Evolutionary conservation across 53 echinoderm and acorn worm species (phyloP).

Genomic region (Glandiceps talaboti): DNA sequence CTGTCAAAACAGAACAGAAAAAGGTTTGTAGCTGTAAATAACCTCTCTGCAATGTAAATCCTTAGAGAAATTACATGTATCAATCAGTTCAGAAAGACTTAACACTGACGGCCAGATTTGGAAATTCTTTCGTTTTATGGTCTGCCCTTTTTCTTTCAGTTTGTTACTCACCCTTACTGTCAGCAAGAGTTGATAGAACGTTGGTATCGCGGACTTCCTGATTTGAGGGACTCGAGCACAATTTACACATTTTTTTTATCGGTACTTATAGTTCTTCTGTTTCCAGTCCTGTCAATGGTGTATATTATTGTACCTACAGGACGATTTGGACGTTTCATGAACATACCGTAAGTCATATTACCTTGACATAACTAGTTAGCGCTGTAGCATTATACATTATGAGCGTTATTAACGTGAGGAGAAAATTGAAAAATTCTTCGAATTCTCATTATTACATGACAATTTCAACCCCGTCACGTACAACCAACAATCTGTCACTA

Average conservation of each 20-base stretch:
- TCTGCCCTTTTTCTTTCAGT: constrained; percentile 43
- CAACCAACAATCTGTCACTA: too few relatives aligned
- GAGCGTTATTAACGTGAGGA: too few relatives aligned
- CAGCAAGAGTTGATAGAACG: constrained; percentile 89
- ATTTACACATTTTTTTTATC: constrained; percentile 36
- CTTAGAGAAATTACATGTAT: too few relatives aligned
- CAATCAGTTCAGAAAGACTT: too few relatives aligned
- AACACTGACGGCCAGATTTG: too few relatives aligned
- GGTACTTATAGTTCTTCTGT: constrained; percentile 60
- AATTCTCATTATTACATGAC: too few relatives aligned
- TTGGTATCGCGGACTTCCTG: constrained; percentile 86
- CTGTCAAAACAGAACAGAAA: constrained; percentile 85
- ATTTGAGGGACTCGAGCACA: constrained; percentile 71
- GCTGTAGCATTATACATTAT: too few relatives aligned
- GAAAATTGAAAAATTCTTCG: too few relatives aligned
- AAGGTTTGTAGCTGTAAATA: too few relatives aligned
- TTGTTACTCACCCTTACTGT: constrained; percentile 90
- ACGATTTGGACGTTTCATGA: constrained; percentile 50
- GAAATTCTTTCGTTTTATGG: too few relatives aligned
- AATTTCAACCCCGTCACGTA: too few relatives aligned
- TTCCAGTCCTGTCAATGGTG: constrained; percentile 71
- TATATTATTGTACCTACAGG: constrained; percentile 84
- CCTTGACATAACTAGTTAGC: constrained; percentile 90
- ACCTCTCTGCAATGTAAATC: too few relatives aligned
- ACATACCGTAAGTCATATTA: constrained; percentile 90